Evolutionary conservation across 2,797 vertebrate species (phyloP).

Genomic region (Myripristis murdjan): DNA sequence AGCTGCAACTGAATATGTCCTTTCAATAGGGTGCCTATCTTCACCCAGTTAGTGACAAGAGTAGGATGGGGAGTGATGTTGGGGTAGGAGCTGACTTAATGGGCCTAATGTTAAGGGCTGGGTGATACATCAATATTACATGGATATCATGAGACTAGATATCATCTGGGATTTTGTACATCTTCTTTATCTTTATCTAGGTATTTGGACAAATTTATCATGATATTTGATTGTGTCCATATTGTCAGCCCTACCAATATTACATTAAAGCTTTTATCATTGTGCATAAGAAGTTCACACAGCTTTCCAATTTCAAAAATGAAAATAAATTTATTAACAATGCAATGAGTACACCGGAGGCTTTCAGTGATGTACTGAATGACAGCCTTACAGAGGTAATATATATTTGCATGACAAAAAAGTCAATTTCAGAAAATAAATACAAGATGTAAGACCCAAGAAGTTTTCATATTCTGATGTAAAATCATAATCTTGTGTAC

Average conservation of each 20-base stretch:
- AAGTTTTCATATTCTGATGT: slow-evolving; percentile 18
- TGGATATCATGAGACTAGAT: no score
- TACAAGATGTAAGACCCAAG: slow-evolving; percentile 29
- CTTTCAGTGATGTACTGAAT: slow-evolving; percentile 58
- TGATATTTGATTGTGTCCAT: no score
- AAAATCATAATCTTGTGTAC: background rate
- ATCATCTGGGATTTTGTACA: no score
- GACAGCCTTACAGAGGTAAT: background rate
- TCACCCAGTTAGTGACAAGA: slow-evolving; percentile 12
- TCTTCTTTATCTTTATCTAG: no score
- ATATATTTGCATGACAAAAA: slow-evolving; percentile 16
- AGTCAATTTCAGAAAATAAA: slow-evolving; percentile 55
- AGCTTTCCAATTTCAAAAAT: slow-evolving; percentile 5
- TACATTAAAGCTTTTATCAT: slow-evolving; percentile 21
- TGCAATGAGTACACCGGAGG: background rate
- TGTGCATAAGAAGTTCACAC: background rate
- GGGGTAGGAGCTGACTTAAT: slow-evolving; percentile 14
- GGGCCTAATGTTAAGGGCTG: no score
- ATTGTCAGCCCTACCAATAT: no score
- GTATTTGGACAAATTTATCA: no score
- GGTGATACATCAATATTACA: no score
- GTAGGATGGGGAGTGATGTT: slow-evolving; percentile 17
- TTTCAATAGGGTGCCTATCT: slow-evolving; percentile 52
- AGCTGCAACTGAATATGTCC: slow-evolving; percentile 68
- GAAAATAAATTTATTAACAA: background rate